These are phyloP conservation scores for Aspidiotus rigidus DNA, from an alignment of 2,888 invertebrate genomes.

Conservation along the genomic window DNA sequence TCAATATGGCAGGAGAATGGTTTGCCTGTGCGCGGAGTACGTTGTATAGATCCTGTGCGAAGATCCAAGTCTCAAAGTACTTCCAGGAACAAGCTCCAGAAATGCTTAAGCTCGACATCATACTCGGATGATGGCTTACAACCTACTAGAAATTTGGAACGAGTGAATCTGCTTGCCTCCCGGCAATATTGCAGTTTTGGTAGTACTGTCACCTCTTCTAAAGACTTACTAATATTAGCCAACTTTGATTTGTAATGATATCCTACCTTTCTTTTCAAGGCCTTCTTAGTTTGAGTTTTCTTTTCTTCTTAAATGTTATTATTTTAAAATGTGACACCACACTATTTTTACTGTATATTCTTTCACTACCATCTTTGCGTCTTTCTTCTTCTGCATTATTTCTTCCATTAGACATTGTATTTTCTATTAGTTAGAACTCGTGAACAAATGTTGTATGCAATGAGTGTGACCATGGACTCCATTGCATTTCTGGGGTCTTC, in stretches of 20 bases:
- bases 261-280: background rate
- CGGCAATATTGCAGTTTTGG: conserved; percentile 92
- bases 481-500: too few relatives aligned
- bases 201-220: conserved; percentile 64
- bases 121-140: conserved; percentile 55
- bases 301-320: background rate
- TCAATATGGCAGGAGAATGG: conserved; percentile 39
- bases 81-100: conserved; percentile 66
- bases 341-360: too few relatives aligned
- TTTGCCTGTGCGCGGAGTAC: conserved; percentile 30
- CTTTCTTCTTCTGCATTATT: too few relatives aligned
- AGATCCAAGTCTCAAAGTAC: conserved; percentile 31
- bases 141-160: conserved; percentile 43
- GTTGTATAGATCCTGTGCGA: conserved; percentile 31
- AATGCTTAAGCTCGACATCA: conserved; percentile 81
- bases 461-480: too few relatives aligned
- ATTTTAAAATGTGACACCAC: background rate
- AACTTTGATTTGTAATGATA: background rate
- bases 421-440: too few relatives aligned
- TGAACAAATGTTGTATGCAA: too few relatives aligned
- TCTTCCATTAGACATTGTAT: too few relatives aligned
- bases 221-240: conserved; percentile 18
- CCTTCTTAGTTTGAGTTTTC: background rate
- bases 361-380: too few relatives aligned
- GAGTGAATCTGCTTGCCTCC: conserved; percentile 62